Evolutionary conservation across 2,888 invertebrate species (phyloP).

Genomic region (Pecten maximus): DNA sequence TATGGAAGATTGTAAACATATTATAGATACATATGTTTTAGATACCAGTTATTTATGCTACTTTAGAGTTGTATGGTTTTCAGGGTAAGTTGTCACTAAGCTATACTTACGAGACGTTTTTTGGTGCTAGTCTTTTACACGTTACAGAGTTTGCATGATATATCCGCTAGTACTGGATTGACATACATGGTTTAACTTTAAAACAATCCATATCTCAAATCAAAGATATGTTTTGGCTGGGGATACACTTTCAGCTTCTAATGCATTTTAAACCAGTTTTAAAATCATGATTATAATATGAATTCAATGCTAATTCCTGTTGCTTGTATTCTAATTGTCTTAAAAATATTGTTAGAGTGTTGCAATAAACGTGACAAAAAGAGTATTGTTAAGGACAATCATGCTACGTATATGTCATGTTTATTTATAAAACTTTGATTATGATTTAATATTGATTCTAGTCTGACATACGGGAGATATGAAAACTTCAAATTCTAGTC

Average conservation of each 20-base stretch:
- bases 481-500: not conserved
- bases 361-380: no score
- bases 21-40: not conserved
- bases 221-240: no score
- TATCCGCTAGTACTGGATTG: not conserved
- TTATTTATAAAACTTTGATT: not conserved
- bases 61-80: not conserved
- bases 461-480: not conserved
- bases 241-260: no score
- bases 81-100: not conserved
- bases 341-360: no score
- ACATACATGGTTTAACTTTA: not conserved
- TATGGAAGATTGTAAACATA: not conserved
- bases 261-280: no score
- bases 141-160: not conserved
- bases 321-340: no score
- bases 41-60: not conserved
- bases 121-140: not conserved
- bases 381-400: no score
- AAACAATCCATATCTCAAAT: no score
- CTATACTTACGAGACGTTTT: not conserved
- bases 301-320: no score
- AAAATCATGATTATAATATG: no score
- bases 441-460: not conserved
- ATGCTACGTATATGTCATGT: no score